Conservation (phyloP, 2,888 invertebrate genomes). For the Chymomyza fuscimana region DNA sequence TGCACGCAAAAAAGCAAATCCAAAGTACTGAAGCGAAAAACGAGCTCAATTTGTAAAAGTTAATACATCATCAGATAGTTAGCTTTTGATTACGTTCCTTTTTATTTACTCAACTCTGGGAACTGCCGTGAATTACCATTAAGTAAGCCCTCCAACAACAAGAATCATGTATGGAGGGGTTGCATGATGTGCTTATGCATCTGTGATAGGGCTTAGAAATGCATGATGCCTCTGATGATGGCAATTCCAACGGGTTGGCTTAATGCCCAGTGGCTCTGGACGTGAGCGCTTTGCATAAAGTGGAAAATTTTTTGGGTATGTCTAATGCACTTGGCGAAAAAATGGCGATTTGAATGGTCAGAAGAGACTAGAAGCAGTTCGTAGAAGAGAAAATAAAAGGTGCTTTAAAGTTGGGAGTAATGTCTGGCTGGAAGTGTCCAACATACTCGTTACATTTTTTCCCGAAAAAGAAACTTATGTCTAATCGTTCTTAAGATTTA, state of each 20-base stretch:
- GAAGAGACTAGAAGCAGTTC: too few relatives aligned
- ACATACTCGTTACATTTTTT: too few relatives aligned
- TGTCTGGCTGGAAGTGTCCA: too few relatives aligned
- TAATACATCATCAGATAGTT: slow-evolving; percentile 6
- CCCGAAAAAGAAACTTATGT: too few relatives aligned
- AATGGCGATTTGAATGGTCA: neutral
- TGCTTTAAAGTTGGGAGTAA: too few relatives aligned
- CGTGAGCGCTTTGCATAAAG: slow-evolving; percentile 67
- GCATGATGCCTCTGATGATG: slow-evolving; percentile 5
- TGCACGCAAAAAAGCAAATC: neutral
- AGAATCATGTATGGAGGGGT: neutral
- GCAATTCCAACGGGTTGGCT: slow-evolving; percentile 42
- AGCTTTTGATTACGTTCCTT: slow-evolving; percentile 48
- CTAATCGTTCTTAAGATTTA: too few relatives aligned
- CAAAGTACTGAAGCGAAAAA: slow-evolving; percentile 41
- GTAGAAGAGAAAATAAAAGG: too few relatives aligned
- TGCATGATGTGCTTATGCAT: neutral
- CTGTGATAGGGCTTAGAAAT: neutral
- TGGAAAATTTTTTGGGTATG: slow-evolving; percentile 37
- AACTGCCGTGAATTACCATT: slow-evolving; percentile 58
- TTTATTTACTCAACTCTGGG: neutral
- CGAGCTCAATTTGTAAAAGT: slow-evolving; percentile 27
- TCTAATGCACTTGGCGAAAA: neutral
- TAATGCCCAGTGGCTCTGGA: slow-evolving; percentile 1
- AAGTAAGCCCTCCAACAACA: slow-evolving; percentile 38